Percentiles rank a stretch among this genome's conserved stretches.
phyloP scores from a whole-genome alignment of 1,140 invertebrate species.

The Oscheius sp. region DNA sequence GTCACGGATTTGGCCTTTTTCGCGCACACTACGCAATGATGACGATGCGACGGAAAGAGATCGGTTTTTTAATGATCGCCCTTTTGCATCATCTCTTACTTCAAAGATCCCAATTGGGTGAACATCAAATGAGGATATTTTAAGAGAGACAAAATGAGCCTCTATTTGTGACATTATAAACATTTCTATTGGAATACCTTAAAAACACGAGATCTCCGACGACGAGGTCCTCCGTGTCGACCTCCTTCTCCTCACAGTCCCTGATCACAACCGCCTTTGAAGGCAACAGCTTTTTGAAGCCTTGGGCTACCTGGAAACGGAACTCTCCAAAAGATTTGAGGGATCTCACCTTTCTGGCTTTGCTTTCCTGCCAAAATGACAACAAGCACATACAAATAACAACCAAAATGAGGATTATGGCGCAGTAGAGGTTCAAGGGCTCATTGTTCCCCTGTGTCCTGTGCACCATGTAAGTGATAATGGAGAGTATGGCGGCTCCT shows the following conservation, averaged over 20 bases:
- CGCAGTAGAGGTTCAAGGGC: slow-evolving; percentile 58
- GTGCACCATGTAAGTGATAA: slow-evolving; percentile 60
- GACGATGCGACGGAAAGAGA: too few species aligned
- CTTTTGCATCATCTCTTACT: too few species aligned
- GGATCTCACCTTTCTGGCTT: slow-evolving; percentile 48
- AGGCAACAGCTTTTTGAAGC: slow-evolving; percentile 54
- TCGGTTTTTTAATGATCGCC: too few species aligned
- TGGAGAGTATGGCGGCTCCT: slow-evolving; percentile 45
- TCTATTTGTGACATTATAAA: not conserved
- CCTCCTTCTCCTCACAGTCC: slow-evolving; percentile 54
- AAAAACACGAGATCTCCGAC: slow-evolving; percentile 56
- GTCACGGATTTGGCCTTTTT: too few species aligned
- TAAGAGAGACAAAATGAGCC: too few species aligned
- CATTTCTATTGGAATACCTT: slow-evolving; percentile 28
- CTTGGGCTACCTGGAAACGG: slow-evolving; percentile 49
- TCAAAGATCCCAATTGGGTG: too few species aligned
- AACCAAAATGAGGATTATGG: slow-evolving; percentile 53
- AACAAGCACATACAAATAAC: slow-evolving; percentile 57
- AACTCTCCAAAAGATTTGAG: not conserved
- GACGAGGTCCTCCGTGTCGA: slow-evolving; percentile 51
- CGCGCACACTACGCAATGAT: too few species aligned
- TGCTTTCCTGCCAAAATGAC: slow-evolving; percentile 59
- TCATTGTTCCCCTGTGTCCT: slow-evolving; percentile 55
- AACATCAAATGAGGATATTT: not conserved
- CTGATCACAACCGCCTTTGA: slow-evolving; percentile 74